These are phyloP conservation scores for Cantharis rustica DNA, from an alignment of 2,888 invertebrate genomes.

Conservation along the genomic window DNA sequence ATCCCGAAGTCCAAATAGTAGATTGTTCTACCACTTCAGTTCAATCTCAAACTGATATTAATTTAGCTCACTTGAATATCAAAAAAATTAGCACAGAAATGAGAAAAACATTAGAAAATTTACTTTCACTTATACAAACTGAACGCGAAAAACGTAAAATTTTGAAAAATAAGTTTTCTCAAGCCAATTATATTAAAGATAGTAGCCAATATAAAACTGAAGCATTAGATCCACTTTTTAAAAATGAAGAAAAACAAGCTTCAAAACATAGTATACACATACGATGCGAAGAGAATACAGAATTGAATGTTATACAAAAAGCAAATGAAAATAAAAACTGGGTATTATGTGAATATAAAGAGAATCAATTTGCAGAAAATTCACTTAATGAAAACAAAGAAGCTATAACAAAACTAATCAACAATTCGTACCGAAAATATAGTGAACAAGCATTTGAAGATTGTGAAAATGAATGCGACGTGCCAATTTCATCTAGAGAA, in stretches of 20 bases:
- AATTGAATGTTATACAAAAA: background rate
- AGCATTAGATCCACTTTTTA: background rate
- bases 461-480: background rate
- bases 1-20: conserved; percentile 19
- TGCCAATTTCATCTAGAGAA: background rate
- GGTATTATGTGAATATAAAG: background rate
- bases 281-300: background rate
- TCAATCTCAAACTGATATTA: background rate
- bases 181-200: background rate
- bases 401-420: background rate
- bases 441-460: background rate
- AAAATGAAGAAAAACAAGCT: background rate
- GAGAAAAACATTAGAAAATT: background rate
- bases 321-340: background rate
- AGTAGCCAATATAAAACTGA: background rate
- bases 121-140: background rate
- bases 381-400: background rate
- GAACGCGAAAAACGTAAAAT: conserved; percentile 1
- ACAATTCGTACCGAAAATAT: background rate
- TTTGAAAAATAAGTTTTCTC: background rate
- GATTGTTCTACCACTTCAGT: background rate
- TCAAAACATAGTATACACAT: background rate
- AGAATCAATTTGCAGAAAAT: background rate
- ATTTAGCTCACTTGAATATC: background rate
- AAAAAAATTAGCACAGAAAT: background rate